phyloP scores from a whole-genome alignment of 35 echinoderm and acorn worm species.

The Chiridota heheva region DNA sequence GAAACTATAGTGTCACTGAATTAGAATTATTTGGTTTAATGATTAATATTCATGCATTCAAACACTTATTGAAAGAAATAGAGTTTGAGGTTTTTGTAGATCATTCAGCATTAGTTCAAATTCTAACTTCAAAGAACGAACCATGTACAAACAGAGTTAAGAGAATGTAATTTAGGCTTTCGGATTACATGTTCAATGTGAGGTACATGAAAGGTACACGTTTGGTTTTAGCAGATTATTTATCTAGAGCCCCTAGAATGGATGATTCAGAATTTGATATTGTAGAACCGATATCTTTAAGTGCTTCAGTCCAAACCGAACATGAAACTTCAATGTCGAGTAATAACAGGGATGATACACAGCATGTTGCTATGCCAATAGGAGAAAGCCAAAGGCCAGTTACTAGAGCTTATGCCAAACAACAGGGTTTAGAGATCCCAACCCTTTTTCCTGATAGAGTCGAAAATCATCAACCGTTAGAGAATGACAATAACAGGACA shows the following conservation, averaged over 20 bases:
- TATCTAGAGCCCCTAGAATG: neutral
- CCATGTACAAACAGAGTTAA: neutral
- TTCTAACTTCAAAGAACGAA: neutral
- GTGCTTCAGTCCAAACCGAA: neutral
- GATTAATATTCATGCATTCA: conserved; percentile 12
- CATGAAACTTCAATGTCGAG: neutral
- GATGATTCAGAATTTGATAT: neutral
- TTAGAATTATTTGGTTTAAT: conserved; percentile 34
- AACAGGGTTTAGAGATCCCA: neutral
- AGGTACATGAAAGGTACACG: neutral
- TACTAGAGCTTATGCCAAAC: neutral
- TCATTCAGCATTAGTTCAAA: conserved; percentile 35
- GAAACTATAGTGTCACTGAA: conserved; percentile 32
- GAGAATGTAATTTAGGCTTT: neutral
- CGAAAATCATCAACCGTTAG: too few relatives aligned
- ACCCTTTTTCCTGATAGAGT: neutral
- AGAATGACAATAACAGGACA: too few relatives aligned
- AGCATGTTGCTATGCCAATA: neutral
- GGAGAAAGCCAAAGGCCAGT: neutral
- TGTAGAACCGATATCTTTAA: neutral
- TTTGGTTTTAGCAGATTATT: neutral
- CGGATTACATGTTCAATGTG: neutral
- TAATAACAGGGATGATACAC: neutral
- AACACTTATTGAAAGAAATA: neutral
- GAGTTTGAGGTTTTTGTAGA: conserved; percentile 20